Evolutionary conservation across 2,113 vertebrate species (phyloP), one percentile per base, ranked within the genome.

Genomic region (Ammodramus savannarum): DNA sequence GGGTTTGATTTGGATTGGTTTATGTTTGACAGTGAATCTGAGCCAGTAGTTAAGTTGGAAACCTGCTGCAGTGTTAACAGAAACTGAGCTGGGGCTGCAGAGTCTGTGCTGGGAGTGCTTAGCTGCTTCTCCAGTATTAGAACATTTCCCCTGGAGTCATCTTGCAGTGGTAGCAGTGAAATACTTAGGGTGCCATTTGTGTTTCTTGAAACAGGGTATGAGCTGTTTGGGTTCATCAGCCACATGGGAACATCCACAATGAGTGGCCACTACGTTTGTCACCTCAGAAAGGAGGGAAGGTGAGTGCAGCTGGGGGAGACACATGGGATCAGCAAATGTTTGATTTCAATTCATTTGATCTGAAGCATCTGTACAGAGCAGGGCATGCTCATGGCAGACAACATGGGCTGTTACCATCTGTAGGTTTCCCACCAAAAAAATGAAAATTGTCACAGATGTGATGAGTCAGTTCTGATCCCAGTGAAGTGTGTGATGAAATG

Each of bases 211-310:
- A 66, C 92, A 99, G 99, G 98, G 54, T 99, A 99, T 31, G 99
- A 99, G 95, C 98, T 99, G 55, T 99, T 99, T 92, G 99, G 99
- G 32, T 99, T 99, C 97, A 99, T 99, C 97, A 99, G 99, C 96
- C 99, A 99, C 98, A 99, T 99, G 98, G 99, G 99, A 97, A 98
- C 98, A 89, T 99, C 99, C 52, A 99, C 99, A 18, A 99, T 99
- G 99, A 99, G 99, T 34, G 99, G 99, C 83, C 99, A 99, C 98
- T 99, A 99, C 49, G 98, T 99, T 85, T 99, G 99, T 97, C 99
- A 99, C 96, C 98, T 99, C 95, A 99, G 99, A 96, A 99, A 99
- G 96, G 99, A 99, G 89, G 99, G 99, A 96, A 99, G 99, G 99
- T 99, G 93, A 98, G 98, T 95, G 39, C 58, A 54, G 74, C 7